These are phyloP conservation scores for Pocillopora meandrina DNA, from an alignment of 92 coral and sea anemone species.

Conservation along the genomic window DNA sequence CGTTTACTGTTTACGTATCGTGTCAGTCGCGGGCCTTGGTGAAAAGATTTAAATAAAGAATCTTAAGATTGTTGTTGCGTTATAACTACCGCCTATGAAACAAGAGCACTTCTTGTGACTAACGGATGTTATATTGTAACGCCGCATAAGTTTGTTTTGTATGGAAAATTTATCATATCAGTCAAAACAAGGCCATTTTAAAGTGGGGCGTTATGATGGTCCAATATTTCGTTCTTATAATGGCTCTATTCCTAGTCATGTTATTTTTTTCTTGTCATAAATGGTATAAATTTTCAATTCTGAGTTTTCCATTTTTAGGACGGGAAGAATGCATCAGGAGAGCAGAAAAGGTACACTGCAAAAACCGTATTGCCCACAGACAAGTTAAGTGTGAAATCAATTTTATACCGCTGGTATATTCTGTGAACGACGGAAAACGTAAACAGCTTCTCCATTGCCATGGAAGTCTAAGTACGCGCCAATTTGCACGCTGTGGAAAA, in stretches of 20 bases:
- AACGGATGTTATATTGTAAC: neutral
- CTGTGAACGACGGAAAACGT: conserved; percentile 43
- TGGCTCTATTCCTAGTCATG: neutral
- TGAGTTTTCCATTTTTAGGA: conserved; percentile 35
- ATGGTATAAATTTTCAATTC: neutral
- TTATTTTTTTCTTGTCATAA: neutral
- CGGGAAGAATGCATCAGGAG: conserved; percentile 82
- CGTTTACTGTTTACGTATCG: neutral
- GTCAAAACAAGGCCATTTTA: neutral
- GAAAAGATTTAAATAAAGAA: conserved; percentile 15
- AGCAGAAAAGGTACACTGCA: conserved; percentile 85
- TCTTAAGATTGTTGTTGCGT: neutral
- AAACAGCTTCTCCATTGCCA: conserved; percentile 75
- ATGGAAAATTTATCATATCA: neutral
- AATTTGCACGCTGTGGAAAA: conserved; percentile 72
- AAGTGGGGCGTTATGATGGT: neutral
- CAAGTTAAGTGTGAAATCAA: conserved; percentile 87
- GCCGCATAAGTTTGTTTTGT: conserved; percentile 24
- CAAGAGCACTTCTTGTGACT: neutral
- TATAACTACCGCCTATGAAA: neutral
- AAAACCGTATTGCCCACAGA: conserved; percentile 61
- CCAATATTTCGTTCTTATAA: neutral
- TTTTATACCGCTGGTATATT: conserved; percentile 81
- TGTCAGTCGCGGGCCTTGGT: neutral
- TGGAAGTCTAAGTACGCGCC: conserved; percentile 42